A percentile compares a stretch with the other conserved stretches of the same genome.
Evolutionary conservation across 2,888 invertebrate species (phyloP).

Genomic region (Criorhina ranunculi): DNA sequence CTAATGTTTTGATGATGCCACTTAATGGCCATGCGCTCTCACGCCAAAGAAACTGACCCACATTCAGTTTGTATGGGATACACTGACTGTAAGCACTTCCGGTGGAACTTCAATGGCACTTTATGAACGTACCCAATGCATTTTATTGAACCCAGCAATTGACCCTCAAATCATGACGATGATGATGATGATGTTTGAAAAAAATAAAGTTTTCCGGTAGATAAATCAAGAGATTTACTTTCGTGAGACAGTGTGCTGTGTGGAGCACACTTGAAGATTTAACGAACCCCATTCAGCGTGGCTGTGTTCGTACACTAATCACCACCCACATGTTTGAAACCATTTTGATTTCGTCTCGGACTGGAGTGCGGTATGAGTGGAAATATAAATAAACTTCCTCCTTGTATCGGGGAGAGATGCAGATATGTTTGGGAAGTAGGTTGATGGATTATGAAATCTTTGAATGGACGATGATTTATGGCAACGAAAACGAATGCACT

Average conservation of each 20-base stretch:
- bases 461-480: constrained; percentile 60
- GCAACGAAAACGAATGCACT: constrained; percentile 19
- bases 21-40: constrained; percentile 2
- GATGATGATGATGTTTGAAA: constrained; percentile 17
- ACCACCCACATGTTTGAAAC: constrained; percentile 49
- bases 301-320: constrained; percentile 41
- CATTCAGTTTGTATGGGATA: neutral
- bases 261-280: constrained; percentile 40
- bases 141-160: constrained; percentile 52
- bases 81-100: constrained; percentile 28
- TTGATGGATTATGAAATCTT: constrained; percentile 66
- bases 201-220: constrained; percentile 54
- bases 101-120: constrained; percentile 6
- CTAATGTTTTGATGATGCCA: constrained; percentile 4
- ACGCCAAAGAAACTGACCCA: constrained; percentile 19
- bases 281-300: constrained; percentile 50
- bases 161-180: constrained; percentile 41
- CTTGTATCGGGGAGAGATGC: constrained; percentile 6
- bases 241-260: neutral
- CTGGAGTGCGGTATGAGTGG: constrained; percentile 11
- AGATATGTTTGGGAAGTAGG: constrained; percentile 46
- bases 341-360: constrained; percentile 26
- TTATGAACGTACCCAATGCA: constrained; percentile 9
- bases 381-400: constrained; percentile 29
- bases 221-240: constrained; percentile 37